Evolutionary conservation across 2,797 vertebrate species (phyloP).

Genomic region (Premnoplex brunnescens): DNA sequence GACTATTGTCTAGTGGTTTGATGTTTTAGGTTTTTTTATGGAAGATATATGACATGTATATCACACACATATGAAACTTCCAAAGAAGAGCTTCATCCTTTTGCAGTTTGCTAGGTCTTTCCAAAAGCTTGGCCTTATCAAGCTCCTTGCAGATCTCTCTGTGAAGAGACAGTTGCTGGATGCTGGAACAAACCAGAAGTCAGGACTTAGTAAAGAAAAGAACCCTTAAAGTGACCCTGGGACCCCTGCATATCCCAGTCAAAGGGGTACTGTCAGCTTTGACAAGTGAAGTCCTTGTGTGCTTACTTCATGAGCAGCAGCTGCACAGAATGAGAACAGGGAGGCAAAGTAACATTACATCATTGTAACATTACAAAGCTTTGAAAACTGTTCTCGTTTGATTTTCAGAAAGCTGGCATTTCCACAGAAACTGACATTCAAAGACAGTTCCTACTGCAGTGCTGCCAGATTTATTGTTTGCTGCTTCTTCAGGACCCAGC

Average conservation of each 20-base stretch:
- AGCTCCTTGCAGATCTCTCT: background rate
- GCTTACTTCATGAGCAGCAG: background rate
- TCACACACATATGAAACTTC: background rate
- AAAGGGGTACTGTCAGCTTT: background rate
- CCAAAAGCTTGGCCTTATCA: background rate
- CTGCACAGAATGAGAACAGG: background rate
- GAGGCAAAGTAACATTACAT: background rate
- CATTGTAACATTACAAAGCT: background rate
- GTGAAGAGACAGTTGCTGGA: background rate
- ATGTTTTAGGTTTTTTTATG: background rate
- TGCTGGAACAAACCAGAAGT: background rate
- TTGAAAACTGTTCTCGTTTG: background rate
- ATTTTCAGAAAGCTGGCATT: background rate
- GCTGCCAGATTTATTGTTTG: constrained; percentile 2
- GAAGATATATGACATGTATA: background rate
- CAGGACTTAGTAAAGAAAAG: background rate
- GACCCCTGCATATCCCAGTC: background rate
- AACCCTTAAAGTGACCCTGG: background rate
- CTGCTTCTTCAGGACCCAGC: constrained; percentile 29
- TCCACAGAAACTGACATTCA: accelerated
- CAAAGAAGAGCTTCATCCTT: background rate
- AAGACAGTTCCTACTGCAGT: background rate
- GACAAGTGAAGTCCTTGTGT: background rate
- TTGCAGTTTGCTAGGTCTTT: background rate
- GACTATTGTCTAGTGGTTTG: background rate